Conservation (phyloP, 2,888 invertebrate species). For the Unio pictorum region DNA sequence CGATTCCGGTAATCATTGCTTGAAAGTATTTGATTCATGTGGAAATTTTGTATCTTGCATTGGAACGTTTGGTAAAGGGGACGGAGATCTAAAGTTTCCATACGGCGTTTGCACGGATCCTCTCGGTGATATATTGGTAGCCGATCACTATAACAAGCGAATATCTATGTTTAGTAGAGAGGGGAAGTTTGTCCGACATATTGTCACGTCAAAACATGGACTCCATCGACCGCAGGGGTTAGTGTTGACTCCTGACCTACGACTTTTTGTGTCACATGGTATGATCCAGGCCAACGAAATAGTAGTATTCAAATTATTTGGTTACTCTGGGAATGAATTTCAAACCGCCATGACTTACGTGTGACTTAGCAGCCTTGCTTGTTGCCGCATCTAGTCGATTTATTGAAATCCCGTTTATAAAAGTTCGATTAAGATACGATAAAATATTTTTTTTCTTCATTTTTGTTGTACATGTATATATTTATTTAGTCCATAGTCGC, state of each 20-base stretch:
- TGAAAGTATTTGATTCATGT: conserved; percentile 71
- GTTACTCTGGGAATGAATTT: conserved; percentile 1
- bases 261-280: conserved; percentile 41
- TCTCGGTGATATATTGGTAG: conserved; percentile 73
- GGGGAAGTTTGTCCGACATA: conserved; percentile 54
- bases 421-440: no score
- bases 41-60: conserved; percentile 72
- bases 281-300: conserved; percentile 44
- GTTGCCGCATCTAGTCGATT: no score
- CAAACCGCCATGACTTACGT: conserved; percentile 9
- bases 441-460: no score
- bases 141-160: conserved; percentile 73
- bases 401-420: no score
- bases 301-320: conserved; percentile 24
- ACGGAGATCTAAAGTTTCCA: conserved; percentile 73
- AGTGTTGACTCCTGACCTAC: conserved; percentile 30
- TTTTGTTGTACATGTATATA: no score
- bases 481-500: no score
- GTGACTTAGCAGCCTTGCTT: background rate
- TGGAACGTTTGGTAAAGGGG: conserved; percentile 72
- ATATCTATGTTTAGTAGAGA: conserved; percentile 49
- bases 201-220: conserved; percentile 39
- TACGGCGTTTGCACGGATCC: conserved; percentile 73
- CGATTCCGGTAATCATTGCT: conserved; percentile 74
- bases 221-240: conserved; percentile 46